A percentile compares a stretch with the other conserved stretches of the same genome.
Conservation (phyloP, 2,888 invertebrate genomes). For the Leptopilina drosophilae region DNA sequence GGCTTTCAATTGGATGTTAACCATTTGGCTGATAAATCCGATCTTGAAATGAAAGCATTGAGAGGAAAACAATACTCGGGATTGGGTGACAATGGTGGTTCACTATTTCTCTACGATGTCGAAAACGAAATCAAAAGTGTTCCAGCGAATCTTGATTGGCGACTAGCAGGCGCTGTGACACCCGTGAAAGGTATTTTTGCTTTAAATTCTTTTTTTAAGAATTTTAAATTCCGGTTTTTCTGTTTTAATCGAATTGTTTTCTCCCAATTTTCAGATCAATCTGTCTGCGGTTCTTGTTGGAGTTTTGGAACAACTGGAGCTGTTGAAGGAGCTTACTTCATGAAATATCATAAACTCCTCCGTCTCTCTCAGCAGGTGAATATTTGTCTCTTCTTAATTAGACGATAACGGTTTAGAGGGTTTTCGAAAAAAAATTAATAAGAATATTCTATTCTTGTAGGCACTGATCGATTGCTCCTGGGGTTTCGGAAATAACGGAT, state of each 20-base stretch:
- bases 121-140: conserved; percentile 79
- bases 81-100: conserved; percentile 85
- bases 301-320: conserved; percentile 96
- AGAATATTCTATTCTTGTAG: conserved; percentile 54
- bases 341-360: conserved; percentile 88
- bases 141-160: conserved; percentile 92
- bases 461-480: conserved; percentile 97
- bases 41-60: conserved; percentile 86
- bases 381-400: not conserved
- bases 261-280: conserved; percentile 86
- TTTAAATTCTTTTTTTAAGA: not conserved
- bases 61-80: conserved; percentile 82
- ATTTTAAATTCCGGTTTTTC: not conserved
- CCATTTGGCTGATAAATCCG: conserved; percentile 90
- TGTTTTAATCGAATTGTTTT: not conserved
- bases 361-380: conserved; percentile 90
- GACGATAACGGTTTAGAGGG: too few relatives aligned
- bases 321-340: conserved; percentile 93
- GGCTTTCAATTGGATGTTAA: conserved; percentile 89
- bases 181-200: conserved; percentile 88
- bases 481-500: conserved; percentile 97
- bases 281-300: conserved; percentile 98
- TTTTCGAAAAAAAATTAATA: not conserved
- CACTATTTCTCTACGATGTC: conserved; percentile 86
- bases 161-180: conserved; percentile 93